Evolutionary conservation across 1,140 invertebrate species (phyloP).

Genomic region (Lutraria rhynchaena): DNA sequence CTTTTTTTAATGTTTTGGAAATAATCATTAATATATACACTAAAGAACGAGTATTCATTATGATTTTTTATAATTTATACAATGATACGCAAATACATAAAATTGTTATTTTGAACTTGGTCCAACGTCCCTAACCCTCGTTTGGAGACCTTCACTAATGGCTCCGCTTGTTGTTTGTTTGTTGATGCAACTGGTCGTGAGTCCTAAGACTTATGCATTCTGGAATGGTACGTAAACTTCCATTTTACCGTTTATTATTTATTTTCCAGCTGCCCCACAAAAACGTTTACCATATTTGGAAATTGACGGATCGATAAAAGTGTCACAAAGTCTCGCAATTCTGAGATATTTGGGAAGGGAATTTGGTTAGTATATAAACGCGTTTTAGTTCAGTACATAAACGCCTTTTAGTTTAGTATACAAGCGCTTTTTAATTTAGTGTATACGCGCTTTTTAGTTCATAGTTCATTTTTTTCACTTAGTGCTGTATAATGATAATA

Average conservation of each 20-base stretch:
- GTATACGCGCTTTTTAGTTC: not conserved
- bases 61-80: too few species aligned
- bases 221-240: not conserved
- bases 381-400: not conserved
- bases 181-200: not conserved
- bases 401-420: not conserved
- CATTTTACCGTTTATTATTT: not conserved
- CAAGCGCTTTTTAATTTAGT: not conserved
- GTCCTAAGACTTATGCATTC: not conserved
- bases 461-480: not conserved
- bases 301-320: not conserved
- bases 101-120: not conserved
- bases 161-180: not conserved
- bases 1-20: too few species aligned
- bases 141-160: not conserved
- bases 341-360: conserved; percentile 2
- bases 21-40: too few species aligned
- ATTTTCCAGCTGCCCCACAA: conserved; percentile 9
- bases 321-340: conserved; percentile 3
- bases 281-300: not conserved
- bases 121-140: not conserved
- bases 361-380: conserved; percentile 1
- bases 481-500: not conserved
- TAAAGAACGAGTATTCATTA: too few species aligned
- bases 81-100: too few species aligned